Conservation (phyloP, 2,888 invertebrate genomes). For the Ennomos fuscantarius region DNA sequence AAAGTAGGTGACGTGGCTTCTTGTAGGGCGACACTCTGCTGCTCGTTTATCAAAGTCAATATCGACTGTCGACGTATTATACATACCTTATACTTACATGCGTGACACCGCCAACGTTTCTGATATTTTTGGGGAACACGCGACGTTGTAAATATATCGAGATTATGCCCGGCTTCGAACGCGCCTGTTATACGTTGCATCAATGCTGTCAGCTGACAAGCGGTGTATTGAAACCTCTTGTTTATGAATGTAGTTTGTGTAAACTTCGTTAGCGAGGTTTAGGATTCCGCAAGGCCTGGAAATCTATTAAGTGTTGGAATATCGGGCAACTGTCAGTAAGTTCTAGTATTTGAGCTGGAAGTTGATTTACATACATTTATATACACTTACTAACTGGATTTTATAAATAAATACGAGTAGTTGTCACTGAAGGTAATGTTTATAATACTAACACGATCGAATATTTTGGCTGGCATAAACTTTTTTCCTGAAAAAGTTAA, state of each 20-base stretch:
- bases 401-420: too few relatives aligned
- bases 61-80: constrained; percentile 76
- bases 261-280: constrained; percentile 38
- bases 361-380: constrained; percentile 1
- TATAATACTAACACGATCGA: background rate
- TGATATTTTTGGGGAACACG: constrained; percentile 40
- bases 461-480: background rate
- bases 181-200: constrained; percentile 37
- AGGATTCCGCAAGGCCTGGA: constrained; percentile 24
- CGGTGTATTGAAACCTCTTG: constrained; percentile 37
- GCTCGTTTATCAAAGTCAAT: constrained; percentile 84
- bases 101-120: constrained; percentile 48
- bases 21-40: constrained; percentile 76
- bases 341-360: constrained; percentile 4
- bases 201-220: constrained; percentile 33
- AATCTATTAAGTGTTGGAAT: constrained; percentile 27
- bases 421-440: too few relatives aligned
- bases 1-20: constrained; percentile 80
- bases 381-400: too few relatives aligned
- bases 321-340: constrained; percentile 20
- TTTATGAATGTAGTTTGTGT: constrained; percentile 39
- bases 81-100: constrained; percentile 69
- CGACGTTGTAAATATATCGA: constrained; percentile 40
- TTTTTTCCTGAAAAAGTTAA: constrained; percentile 2
- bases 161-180: constrained; percentile 33